Conservation (phyloP, 2,113 vertebrate species). For the Poeciliopsis occidentalis region DNA sequence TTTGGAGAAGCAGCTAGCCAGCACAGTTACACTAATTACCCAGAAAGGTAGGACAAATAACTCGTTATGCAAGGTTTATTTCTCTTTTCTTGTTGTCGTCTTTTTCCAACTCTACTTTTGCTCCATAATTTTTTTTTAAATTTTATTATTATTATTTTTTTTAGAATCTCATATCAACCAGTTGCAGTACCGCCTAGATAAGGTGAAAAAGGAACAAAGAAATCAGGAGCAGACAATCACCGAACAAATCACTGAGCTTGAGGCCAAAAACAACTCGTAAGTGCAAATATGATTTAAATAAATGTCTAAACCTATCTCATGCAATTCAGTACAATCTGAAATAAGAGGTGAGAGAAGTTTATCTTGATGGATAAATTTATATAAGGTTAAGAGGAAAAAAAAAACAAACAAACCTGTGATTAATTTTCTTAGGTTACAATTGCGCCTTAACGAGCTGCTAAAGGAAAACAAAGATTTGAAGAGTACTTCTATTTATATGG, state of each 20-base stretch:
- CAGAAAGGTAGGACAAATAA: slow-evolving; percentile 81
- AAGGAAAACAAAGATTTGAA: slow-evolving; percentile 88
- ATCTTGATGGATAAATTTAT: too few species aligned
- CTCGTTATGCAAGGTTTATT: background rate
- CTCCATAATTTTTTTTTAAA: background rate
- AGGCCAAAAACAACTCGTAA: slow-evolving; percentile 84
- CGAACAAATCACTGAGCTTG: slow-evolving; percentile 83
- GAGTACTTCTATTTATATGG: slow-evolving; percentile 84
- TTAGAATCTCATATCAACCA: slow-evolving; percentile 83
- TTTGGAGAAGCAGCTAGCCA: slow-evolving; percentile 84
- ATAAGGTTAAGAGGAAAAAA: background rate
- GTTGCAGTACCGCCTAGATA: slow-evolving; percentile 87
- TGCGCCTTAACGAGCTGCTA: slow-evolving; percentile 83
- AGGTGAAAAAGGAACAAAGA: slow-evolving; percentile 78
- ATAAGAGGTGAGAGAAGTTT: too few species aligned
- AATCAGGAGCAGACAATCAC: slow-evolving; percentile 76
- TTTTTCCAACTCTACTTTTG: background rate
- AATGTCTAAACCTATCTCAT: background rate
- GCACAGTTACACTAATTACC: slow-evolving; percentile 74
- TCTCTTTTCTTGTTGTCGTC: background rate
- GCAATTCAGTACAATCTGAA: background rate
- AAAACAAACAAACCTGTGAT: background rate
- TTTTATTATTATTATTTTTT: background rate
- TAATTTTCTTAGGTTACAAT: slow-evolving; percentile 76
- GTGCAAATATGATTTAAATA: background rate